Evolutionary conservation across 1,140 invertebrate species (phyloP), one percentile per base, ranked within the genome.

Genomic region (Myzus persicae): DNA sequence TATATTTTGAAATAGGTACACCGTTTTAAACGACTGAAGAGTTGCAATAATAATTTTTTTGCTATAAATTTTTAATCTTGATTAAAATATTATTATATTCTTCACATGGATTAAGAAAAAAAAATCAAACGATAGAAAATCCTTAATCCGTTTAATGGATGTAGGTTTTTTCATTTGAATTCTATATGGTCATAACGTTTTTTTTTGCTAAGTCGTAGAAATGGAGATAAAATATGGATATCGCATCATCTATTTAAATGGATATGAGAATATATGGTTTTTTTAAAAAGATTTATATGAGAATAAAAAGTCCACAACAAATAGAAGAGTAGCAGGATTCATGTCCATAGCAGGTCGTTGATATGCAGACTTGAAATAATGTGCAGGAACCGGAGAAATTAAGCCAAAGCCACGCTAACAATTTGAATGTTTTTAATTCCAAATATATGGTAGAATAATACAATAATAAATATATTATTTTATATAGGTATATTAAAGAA

Each of bases 141-240:
- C 36, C 14, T 76, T 76, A 76, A 76, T n/a, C n/a, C 14, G 2
- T 76, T 0, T 76, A 76, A 76, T 76, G 18, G 36, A 6, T 36
- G 31, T 76, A 76, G 59, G 59, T 76, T n/a, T 76, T 76, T 76
- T 67, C 14, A 76, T 76, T 76, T 18, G n/a, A 76, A 4, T 20
- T 76, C 14, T 76, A 6, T 76, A 76, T 76, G 59, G 59, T 76
- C 59, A 76, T 76, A 76, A 76, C 7, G 59, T 76, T n/a, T 76
- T n/a, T 76, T 67, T 67, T 67, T 76, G 8, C 31, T 76, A 76
- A 76, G n/a, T 76, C 31, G 31, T 76, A 76, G 59, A 76, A 76
- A 76, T 18, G n/a, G 31, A 76, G n/a, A 76, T 76, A 76, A n/a
- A 76, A n/a, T 76, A 76, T 76, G n/a, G 59, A 76, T 76, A 76